Base-by-base conservation (phyloP, 2,797 vertebrate species). In the Miichthys miiuy region DNA sequence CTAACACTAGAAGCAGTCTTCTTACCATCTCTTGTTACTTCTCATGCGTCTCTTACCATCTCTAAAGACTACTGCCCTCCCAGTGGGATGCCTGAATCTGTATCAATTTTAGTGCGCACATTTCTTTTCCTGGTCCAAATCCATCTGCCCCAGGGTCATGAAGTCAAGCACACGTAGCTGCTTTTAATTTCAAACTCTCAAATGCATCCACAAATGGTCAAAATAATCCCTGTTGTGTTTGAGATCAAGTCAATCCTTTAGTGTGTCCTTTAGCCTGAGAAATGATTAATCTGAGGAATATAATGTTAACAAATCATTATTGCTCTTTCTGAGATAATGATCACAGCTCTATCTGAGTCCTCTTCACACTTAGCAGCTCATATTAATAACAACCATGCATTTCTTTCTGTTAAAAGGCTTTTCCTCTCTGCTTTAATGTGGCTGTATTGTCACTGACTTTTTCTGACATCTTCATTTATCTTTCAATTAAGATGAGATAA, bases 341-440 rank as follows among this genome's bases (percentile, higher is more conserved):
- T 88, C 71, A 67, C 88, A 89, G 91, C 92, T 69, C 89, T 93
- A 25, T 83, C 88, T 0, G 34, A 38, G 34, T 9, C 34, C 34
- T 9, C 34, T 38, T 38, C 34, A 38, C 8, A 94, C 62, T 72
- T 89, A 21, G 66, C 90, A 9, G 61, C 82, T 17, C 92, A 87
- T 74, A 75, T 41, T 58, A 88, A 12, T 3, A 88, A 76, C 87
- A 91, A 52, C 85, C 90, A 93, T 58, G 88, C 93, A 89, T 50
- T 69, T 44, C 2, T 7, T 38, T 9, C 8, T 38, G 34, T 38
- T 9, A 38, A 38, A 38, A 38, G 34, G 34, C 34, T 38, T 38
- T 38, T 38, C 34, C 14, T 60, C n/a, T 56, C 1, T 38, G n/a
- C 6, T 79, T 48, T 48, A 20, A 21, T 76, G 72, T 58, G 11